phyloP scores from a whole-genome alignment of 2,888 invertebrate genomes.

The Thereva nobilitata region DNA sequence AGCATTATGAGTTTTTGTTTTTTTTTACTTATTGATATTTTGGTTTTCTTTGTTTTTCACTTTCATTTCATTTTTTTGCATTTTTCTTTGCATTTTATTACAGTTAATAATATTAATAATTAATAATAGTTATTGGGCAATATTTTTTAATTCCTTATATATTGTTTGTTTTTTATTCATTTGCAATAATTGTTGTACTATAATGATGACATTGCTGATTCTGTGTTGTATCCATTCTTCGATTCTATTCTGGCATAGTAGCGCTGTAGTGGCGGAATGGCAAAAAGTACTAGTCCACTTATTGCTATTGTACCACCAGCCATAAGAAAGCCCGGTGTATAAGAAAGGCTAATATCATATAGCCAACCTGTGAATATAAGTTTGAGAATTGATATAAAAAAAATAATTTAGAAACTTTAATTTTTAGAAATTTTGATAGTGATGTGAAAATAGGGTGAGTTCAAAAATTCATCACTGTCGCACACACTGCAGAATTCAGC shows the following conservation, averaged over 20 bases:
- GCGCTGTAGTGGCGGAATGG: constrained; percentile 74
- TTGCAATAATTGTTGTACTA: constrained; percentile 29
- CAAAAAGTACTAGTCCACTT: constrained; percentile 86
- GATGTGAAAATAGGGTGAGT: too few relatives aligned
- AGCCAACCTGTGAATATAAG: constrained; percentile 69
- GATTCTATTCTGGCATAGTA: constrained; percentile 48
- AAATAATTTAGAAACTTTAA: constrained; percentile 11
- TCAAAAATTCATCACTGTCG: too few relatives aligned
- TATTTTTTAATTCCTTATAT: background rate
- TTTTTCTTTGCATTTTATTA: too few relatives aligned
- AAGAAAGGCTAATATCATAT: constrained; percentile 75
- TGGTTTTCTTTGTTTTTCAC: background rate
- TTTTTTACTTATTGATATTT: constrained; percentile 14
- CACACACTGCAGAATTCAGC: too few relatives aligned
- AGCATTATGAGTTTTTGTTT: constrained; percentile 32
- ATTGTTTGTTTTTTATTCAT: background rate
- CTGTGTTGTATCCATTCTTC: constrained; percentile 8
- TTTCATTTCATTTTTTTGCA: constrained; percentile 11
- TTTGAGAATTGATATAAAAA: background rate
- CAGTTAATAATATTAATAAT: too few relatives aligned
- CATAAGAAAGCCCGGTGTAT: constrained; percentile 85
- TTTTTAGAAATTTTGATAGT: background rate
- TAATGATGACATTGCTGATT: constrained; percentile 24
- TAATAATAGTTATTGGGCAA: too few relatives aligned
- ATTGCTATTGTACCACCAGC: constrained; percentile 84